These are phyloP conservation scores for Bombus confusus DNA, from an alignment of 1,140 invertebrate species.

Conservation along the genomic window DNA sequence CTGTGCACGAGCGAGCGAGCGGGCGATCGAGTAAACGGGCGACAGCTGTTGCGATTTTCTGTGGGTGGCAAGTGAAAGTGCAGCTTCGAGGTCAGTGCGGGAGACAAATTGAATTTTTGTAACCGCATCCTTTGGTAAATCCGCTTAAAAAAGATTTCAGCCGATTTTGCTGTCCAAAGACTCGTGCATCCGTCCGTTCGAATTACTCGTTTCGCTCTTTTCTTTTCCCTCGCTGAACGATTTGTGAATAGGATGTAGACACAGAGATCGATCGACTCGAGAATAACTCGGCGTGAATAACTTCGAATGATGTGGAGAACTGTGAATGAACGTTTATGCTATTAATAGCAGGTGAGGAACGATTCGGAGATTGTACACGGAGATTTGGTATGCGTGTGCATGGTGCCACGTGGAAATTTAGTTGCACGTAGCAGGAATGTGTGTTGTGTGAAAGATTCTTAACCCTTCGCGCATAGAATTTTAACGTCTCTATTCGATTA, in stretches of 20 bases:
- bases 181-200: not conserved
- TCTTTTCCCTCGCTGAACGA: not conserved
- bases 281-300: not conserved
- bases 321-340: not conserved
- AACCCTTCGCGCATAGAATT: not conserved
- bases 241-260: not conserved
- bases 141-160: not conserved
- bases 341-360: not conserved
- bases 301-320: not conserved
- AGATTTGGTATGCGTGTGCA: not conserved
- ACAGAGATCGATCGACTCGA: not conserved
- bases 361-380: not conserved
- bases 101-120: slow-evolving; percentile 59
- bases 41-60: slow-evolving; percentile 65
- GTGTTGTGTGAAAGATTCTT: not conserved
- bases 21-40: slow-evolving; percentile 1
- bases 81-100: slow-evolving; percentile 50
- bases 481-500: too few relatives aligned
- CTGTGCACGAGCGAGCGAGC: not conserved
- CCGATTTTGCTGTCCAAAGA: not conserved
- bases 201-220: not conserved
- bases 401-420: not conserved
- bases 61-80: slow-evolving; percentile 66
- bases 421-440: too few relatives aligned
- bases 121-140: slow-evolving; percentile 19